Evolutionary conservation across 2,113 vertebrate species (phyloP).

Genomic region (Cettia cetti): DNA sequence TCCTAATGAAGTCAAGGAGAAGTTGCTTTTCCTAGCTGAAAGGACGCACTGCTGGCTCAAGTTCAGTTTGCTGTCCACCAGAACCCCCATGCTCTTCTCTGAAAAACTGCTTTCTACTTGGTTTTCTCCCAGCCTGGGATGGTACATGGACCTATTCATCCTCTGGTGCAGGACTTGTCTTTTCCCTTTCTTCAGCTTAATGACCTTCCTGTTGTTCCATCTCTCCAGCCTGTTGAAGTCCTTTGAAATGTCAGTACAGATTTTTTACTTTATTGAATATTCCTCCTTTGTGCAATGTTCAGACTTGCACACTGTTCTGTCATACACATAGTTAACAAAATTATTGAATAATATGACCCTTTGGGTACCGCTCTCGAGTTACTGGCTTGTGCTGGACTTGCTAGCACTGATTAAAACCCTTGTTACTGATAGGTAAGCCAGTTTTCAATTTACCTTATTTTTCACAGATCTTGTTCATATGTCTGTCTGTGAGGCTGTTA

Average conservation of each 20-base stretch:
- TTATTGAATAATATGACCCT: background rate
- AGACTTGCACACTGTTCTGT: background rate
- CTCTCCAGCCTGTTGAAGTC: background rate
- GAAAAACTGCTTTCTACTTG: background rate
- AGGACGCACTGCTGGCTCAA: background rate
- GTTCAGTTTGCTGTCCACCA: background rate
- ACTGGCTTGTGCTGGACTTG: background rate
- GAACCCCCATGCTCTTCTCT: background rate
- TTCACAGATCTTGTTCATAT: background rate
- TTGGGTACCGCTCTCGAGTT: background rate
- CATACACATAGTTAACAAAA: background rate
- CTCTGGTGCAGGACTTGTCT: background rate
- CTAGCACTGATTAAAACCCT: background rate
- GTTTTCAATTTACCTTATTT: background rate
- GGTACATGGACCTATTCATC: background rate
- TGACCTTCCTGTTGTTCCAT: background rate
- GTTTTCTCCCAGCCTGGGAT: rapidly evolving
- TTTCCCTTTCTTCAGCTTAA: background rate
- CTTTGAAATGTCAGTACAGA: background rate
- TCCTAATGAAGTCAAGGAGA: background rate
- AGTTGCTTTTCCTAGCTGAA: background rate
- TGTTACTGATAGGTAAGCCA: background rate
- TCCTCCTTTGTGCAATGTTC: background rate
- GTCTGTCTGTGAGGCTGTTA: background rate
- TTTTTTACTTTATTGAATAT: background rate